Base-by-base conservation (phyloP, 1,140 invertebrate genomes). In the Pseudomyrmex flavicornis region DNA sequence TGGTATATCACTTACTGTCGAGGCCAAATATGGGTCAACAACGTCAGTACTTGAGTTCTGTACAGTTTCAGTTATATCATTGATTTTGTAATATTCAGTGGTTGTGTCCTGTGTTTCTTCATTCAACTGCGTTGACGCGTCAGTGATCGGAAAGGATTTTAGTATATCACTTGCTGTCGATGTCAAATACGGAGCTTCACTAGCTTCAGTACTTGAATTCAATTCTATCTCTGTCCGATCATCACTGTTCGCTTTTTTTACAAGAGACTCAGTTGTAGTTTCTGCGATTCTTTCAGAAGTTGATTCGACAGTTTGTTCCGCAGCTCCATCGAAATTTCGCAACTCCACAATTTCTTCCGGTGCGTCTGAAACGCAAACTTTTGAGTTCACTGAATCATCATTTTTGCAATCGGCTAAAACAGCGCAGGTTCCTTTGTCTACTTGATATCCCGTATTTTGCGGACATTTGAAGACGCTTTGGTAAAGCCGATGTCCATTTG, bases 391-490 rank as follows among this genome's bases (percentile, higher is more conserved):
- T 12, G 54, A 61, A 0, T 46, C n/a, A 8, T 68, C n/a, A 3
- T 48, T n/a, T 10, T 52, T 7, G 2, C 61, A 2, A 9, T 8
- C 12, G n/a, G 22, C 0, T 56, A 83, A 2, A 9, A 46, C 9
- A 7, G 20, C 9, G 15, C 86, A 87, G 12, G 83, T 50, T 20
- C 58, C 56, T 1, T 8, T 87, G 3, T 65, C 20, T 1, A 9
- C 17, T 2, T 87, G 46, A 7, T 80, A 88, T 2, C 56, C 58
- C 35, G 70, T 88, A 26, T 70, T 75, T 2, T 35, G 62, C 15
- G 86, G 86, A 12, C 86, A 88, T 0, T 46, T 74, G 1, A 65
- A 87, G 26, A 88, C 22, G 20, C 17, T 80, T 7, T 75, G 70
- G 0, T 44, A 9, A 13, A 87, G n/a, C 5, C 22, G 52, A 17